Conservation (phyloP, 1,140 invertebrate genomes). For the Ips typographus region DNA sequence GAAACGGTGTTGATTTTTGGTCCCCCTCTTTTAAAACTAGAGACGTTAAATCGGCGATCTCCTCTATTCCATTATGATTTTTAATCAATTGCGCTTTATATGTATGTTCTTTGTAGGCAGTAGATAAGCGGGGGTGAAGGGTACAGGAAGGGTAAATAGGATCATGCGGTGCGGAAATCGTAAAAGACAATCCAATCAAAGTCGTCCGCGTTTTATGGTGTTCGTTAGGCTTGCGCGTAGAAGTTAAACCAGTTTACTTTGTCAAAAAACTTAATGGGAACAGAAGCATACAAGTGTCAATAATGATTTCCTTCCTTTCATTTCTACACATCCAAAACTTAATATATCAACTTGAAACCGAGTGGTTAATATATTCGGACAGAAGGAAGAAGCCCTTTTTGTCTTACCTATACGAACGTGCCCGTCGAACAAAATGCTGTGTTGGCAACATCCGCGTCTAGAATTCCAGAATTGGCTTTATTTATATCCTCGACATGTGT, state of each 20-base stretch:
- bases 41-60: background rate
- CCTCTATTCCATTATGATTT: background rate
- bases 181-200: constrained; percentile 23
- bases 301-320: background rate
- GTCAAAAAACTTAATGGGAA: too few species aligned
- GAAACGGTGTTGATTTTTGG: constrained; percentile 22
- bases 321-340: background rate
- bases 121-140: too few species aligned
- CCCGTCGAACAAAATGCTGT: constrained; percentile 39
- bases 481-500: constrained; percentile 51
- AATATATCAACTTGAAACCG: too few species aligned
- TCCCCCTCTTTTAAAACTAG: background rate
- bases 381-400: constrained; percentile 19
- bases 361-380: constrained; percentile 29
- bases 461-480: constrained; percentile 49
- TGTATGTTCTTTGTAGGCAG: too few species aligned
- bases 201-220: constrained; percentile 11
- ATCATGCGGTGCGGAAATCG: background rate
- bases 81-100: too few species aligned
- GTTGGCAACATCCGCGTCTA: constrained; percentile 37
- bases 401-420: constrained; percentile 41
- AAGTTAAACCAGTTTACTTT: background rate
- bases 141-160: background rate
- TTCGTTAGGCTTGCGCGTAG: background rate
- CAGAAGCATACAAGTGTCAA: too few species aligned